These are phyloP conservation scores for Noctua janthina DNA, from an alignment of 2,888 invertebrate genomes.

Conservation along the genomic window DNA sequence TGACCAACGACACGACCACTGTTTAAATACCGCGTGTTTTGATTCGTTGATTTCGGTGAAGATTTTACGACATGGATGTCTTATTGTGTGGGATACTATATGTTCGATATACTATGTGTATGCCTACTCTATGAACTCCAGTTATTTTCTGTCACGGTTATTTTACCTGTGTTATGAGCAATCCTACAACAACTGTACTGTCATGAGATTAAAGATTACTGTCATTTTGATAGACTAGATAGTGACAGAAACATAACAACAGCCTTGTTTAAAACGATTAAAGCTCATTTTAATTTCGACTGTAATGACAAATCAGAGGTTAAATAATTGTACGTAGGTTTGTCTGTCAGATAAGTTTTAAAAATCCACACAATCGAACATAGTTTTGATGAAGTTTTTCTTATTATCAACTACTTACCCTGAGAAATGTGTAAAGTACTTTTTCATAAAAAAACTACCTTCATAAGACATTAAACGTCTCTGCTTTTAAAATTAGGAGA, in stretches of 20 bases:
- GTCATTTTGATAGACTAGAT: not conserved
- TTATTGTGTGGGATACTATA: not conserved
- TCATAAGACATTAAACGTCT: not conserved
- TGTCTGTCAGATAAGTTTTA: not conserved
- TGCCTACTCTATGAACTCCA: not conserved
- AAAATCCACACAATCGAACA: not conserved
- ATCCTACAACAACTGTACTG: not conserved
- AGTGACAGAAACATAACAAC: not conserved
- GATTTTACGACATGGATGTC: not conserved
- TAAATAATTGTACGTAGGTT: not conserved
- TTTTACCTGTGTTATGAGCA: not conserved
- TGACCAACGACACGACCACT: slow-evolving; percentile 2
- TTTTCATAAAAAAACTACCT: not conserved
- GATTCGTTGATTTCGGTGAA: slow-evolving; percentile 29
- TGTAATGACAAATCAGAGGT: not conserved
- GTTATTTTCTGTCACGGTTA: not conserved
- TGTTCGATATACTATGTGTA: not conserved
- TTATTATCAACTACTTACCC: not conserved
- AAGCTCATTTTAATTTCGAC: not conserved
- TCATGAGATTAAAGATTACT: not conserved
- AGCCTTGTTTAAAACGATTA: not conserved
- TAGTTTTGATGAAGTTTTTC: not conserved
- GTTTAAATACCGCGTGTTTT: slow-evolving; percentile 36
- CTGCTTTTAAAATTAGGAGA: not conserved
- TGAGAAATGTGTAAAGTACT: not conserved